phyloP scores from a whole-genome alignment of 2,888 invertebrate species.

The Andrena trimmerana region DNA sequence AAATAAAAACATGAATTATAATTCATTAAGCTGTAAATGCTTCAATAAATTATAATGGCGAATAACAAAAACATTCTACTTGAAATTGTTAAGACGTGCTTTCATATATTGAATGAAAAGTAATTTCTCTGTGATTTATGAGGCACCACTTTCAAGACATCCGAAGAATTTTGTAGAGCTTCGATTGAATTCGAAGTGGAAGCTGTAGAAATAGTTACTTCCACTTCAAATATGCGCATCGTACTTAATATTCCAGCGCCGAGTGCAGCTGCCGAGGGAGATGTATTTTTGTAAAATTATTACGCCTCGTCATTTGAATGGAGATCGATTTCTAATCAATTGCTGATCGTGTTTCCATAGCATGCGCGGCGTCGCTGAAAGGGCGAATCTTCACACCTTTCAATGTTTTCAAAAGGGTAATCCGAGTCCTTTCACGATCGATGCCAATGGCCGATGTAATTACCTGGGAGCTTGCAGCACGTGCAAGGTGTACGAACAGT shows the following conservation, averaged over 20 bases:
- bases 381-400: constrained; percentile 62
- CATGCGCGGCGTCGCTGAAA: constrained; percentile 28
- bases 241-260: neutral
- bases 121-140: no score
- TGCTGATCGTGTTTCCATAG: constrained; percentile 35
- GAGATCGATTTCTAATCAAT: constrained; percentile 42
- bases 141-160: no score
- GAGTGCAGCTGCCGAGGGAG: neutral
- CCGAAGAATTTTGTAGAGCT: neutral
- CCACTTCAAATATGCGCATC: neutral
- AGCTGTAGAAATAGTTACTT: neutral
- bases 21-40: no score
- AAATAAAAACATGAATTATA: no score
- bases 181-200: neutral
- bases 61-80: no score
- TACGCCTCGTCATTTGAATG: neutral
- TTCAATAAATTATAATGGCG: no score
- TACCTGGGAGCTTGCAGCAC: constrained; percentile 65
- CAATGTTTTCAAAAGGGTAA: constrained; percentile 68
- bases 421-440: constrained; percentile 69
- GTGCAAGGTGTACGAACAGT: constrained; percentile 61
- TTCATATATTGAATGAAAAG: no score
- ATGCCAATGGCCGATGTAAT: constrained; percentile 68
- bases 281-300: neutral
- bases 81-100: no score